Conservation (phyloP, 2,888 invertebrate genomes). For the Euspilapteryx auroguttella region DNA sequence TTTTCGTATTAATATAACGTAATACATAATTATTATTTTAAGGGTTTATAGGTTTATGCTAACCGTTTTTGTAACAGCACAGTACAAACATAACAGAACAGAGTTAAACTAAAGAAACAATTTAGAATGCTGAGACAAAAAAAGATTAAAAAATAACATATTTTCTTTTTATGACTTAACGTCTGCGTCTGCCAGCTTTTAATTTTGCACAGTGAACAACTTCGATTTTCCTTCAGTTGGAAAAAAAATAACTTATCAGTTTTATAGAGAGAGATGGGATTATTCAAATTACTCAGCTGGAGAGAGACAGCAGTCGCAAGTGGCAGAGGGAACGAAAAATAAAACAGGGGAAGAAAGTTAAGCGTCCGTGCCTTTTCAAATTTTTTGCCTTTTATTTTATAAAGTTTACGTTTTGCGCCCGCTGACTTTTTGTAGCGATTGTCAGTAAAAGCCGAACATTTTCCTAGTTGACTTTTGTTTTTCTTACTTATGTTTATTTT, state of each 20-base stretch:
- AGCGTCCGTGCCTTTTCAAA: conserved; percentile 63
- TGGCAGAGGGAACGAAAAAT: conserved; percentile 52
- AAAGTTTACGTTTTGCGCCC: conserved; percentile 33
- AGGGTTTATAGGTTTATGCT: too few relatives aligned
- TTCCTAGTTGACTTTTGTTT: conserved; percentile 43
- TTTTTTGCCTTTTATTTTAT: conserved; percentile 56
- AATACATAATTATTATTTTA: too few relatives aligned
- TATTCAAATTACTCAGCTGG: conserved; percentile 16
- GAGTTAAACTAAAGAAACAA: too few relatives aligned
- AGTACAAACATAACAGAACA: too few relatives aligned
- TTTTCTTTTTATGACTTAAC: conserved; percentile 53
- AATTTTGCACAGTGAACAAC: conserved; percentile 46
- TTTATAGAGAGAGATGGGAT: conserved; percentile 29
- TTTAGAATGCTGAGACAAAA: too few relatives aligned
- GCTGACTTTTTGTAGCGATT: conserved; percentile 27
- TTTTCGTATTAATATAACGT: too few relatives aligned
- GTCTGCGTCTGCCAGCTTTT: conserved; percentile 52
- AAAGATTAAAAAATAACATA: conserved; percentile 37
- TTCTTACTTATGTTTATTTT: too few relatives aligned
- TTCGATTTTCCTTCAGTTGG: conserved; percentile 56
- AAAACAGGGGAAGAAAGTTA: conserved; percentile 61
- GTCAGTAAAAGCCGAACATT: conserved; percentile 25
- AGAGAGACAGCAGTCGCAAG: conserved; percentile 21
- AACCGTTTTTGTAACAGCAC: too few relatives aligned
- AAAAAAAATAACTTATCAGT: conserved; percentile 60